These are phyloP conservation scores for Cheirogaleus major DNA, from an alignment of 2,797 vertebrate species.

Conservation along the genomic window DNA sequence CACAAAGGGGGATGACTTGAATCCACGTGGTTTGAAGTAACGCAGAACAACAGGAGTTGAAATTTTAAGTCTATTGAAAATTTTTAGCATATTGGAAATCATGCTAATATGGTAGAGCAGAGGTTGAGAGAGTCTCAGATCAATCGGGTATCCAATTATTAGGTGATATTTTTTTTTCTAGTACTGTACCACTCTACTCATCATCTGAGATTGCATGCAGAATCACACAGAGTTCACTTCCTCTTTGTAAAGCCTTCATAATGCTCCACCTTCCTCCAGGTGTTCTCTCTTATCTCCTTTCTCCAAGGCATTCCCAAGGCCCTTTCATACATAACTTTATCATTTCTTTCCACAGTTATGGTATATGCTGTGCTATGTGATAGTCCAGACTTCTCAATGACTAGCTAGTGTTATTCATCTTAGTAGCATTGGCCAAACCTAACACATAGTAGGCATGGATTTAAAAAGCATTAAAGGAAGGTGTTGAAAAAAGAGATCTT, in stretches of 20 bases:
- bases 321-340: neutral
- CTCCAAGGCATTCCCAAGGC: neutral
- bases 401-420: neutral
- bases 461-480: neutral
- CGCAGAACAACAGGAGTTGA: neutral
- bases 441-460: neutral
- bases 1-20: neutral
- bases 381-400: neutral
- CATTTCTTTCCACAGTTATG: neutral
- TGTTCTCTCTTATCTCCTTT: neutral
- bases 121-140: neutral
- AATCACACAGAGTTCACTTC: neutral
- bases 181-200: neutral
- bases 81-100: neutral
- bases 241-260: neutral
- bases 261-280: neutral
- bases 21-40: neutral
- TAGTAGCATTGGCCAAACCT: neutral
- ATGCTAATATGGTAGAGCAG: neutral
- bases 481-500: neutral
- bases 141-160: neutral
- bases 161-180: neutral
- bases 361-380: neutral
- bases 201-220: neutral
- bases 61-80: neutral